Evolutionary conservation across 2,888 invertebrate species (phyloP).

Genomic region (Cremastinae sp.): DNA sequence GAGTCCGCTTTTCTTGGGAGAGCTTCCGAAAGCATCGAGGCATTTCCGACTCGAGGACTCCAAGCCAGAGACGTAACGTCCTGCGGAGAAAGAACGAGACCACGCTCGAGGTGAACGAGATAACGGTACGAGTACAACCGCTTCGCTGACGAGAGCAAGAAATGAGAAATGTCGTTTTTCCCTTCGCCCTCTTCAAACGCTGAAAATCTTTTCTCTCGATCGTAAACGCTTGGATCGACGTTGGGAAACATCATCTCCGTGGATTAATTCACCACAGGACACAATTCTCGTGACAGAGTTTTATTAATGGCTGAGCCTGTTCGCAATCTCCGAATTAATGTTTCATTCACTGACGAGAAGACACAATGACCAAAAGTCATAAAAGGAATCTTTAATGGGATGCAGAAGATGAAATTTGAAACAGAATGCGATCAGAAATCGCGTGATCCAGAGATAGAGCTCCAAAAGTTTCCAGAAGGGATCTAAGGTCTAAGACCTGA

Average conservation of each 20-base stretch:
- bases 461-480: conserved; percentile 39
- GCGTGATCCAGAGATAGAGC: conserved; percentile 16
- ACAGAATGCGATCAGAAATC: conserved; percentile 36
- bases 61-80: conserved; percentile 27
- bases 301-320: too few species aligned
- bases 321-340: too few species aligned
- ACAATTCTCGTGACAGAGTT: too few species aligned
- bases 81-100: conserved; percentile 6
- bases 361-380: conserved; percentile 21
- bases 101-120: conserved; percentile 67
- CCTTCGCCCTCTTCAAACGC: conserved; percentile 13
- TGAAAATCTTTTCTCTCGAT: conserved; percentile 5
- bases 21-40: conserved; percentile 71
- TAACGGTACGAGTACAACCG: conserved; percentile 67
- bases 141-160: conserved; percentile 72
- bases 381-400: conserved; percentile 54
- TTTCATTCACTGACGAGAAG: conserved; percentile 12
- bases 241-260: background rate
- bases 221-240: background rate
- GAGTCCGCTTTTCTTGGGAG: conserved; percentile 64
- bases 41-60: conserved; percentile 61
- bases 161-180: conserved; percentile 79
- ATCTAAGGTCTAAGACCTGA: conserved; percentile 41
- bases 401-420: background rate
- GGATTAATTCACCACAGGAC: too few species aligned